A percentile compares a stretch with the other conserved stretches of the same genome.
Evolutionary conservation across 2,797 vertebrate genomes (phyloP).

Genomic region (Myotis planiceps): DNA sequence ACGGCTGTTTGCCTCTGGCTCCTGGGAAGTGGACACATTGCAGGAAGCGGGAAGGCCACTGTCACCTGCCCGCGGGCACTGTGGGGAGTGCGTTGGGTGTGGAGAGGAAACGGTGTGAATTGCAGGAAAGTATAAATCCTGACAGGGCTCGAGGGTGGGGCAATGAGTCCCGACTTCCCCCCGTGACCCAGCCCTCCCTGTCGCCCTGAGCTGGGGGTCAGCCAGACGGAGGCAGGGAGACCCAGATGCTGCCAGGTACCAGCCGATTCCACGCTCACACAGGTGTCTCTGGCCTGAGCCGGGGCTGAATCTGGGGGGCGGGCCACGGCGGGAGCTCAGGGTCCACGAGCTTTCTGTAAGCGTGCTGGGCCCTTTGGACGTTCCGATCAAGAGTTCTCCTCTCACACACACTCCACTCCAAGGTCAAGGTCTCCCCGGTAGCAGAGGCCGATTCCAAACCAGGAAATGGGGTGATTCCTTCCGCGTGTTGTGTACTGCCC

Average conservation of each 20-base stretch:
- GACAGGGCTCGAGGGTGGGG: background rate
- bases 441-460: background rate
- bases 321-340: background rate
- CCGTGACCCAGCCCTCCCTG: background rate
- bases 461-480: background rate
- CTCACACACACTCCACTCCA: background rate
- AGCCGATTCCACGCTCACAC: accelerated
- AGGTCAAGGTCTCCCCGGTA: background rate
- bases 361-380: background rate
- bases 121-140: conserved; percentile 67
- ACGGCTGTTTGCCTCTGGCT: background rate
- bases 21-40: background rate
- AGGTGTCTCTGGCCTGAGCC: background rate
- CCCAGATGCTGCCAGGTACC: background rate
- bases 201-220: background rate
- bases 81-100: conserved; percentile 54
- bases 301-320: background rate
- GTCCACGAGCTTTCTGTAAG: background rate
- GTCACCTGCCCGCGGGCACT: background rate
- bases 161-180: background rate
- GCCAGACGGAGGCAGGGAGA: background rate
- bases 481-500: background rate
- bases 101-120: conserved; percentile 66
- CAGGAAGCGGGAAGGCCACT: conserved; percentile 42
- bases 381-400: background rate